Percentiles rank a stretch among this genome's conserved stretches.
Evolutionary conservation across 2,797 vertebrate species (phyloP).

Genomic region (Neosilurus hyrtlii): DNA sequence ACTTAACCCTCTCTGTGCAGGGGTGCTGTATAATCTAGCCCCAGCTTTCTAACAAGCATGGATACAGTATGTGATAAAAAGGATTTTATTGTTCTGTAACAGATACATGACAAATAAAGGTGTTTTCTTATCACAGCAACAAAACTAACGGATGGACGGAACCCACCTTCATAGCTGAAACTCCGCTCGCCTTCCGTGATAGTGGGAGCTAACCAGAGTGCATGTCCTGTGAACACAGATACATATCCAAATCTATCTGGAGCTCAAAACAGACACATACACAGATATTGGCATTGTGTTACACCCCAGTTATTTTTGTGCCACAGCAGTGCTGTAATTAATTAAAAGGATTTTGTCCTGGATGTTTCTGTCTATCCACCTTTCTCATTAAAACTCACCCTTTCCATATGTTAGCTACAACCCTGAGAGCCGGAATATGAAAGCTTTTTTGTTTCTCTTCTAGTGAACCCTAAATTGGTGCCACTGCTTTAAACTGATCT

Average conservation of each 20-base stretch:
- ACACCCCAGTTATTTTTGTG: neutral
- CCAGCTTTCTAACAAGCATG: no score
- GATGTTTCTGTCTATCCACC: neutral
- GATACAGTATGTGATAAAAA: no score
- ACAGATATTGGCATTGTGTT: neutral
- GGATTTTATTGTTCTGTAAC: no score
- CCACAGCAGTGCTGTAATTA: neutral
- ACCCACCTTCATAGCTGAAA: no score
- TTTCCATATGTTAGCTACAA: neutral
- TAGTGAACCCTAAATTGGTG: constrained; percentile 24
- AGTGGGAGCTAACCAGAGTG: no score
- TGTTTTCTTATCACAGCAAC: no score
- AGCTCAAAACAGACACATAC: neutral
- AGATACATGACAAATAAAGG: no score
- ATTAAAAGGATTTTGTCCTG: neutral
- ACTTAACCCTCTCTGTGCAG: no score
- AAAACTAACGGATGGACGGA: no score
- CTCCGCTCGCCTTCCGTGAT: no score
- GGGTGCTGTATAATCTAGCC: no score
- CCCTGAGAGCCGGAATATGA: constrained; percentile 21
- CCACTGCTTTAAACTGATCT: constrained; percentile 22
- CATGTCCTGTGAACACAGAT: neutral
- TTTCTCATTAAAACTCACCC: neutral
- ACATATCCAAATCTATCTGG: neutral
- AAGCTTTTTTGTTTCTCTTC: constrained; percentile 35